Conservation (phyloP, 2,113 vertebrate species). For the Boleophthalmus pectinirostris region DNA sequence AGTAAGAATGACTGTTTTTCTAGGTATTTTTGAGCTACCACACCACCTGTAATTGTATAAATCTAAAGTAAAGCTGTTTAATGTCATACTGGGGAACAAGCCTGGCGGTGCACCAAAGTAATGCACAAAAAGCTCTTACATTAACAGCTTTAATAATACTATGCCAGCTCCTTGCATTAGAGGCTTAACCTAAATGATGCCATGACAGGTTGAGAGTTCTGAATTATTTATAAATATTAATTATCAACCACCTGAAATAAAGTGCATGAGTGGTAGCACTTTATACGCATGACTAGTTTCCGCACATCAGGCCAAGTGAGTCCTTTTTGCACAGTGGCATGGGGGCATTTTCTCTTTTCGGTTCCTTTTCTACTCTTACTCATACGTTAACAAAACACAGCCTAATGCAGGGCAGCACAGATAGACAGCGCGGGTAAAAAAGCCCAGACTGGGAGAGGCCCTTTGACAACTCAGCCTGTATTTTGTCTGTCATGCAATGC, state of each 20-base stretch:
- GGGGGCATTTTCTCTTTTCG: conserved; percentile 1
- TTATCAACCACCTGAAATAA: conserved; percentile 2
- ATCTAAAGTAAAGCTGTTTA: no score
- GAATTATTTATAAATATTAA: conserved; percentile 2
- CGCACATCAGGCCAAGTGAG: not conserved
- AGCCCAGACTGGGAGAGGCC: conserved; percentile 14
- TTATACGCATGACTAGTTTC: not conserved
- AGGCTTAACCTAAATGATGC: not conserved
- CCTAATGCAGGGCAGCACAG: conserved; percentile 21
- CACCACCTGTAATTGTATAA: no score
- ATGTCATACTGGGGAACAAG: no score
- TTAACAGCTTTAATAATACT: not conserved
- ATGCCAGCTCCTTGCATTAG: not conserved
- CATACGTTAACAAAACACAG: conserved; percentile 12
- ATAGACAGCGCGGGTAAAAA: conserved; percentile 13
- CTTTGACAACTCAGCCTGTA: conserved; percentile 28
- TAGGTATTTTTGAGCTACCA: no score
- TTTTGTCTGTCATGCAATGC: conserved; percentile 31
- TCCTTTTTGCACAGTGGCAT: conserved; percentile 16
- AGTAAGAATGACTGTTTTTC: no score
- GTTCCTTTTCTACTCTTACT: conserved; percentile 30
- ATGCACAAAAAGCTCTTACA: not conserved
- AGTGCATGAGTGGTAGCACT: conserved; percentile 7
- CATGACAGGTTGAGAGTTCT: not conserved
- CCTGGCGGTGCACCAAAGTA: not conserved